Evolutionary conservation across 2,888 invertebrate genomes (phyloP), one percentile per base, ranked within the genome.

Genomic region (Macroteleia sp.): DNA sequence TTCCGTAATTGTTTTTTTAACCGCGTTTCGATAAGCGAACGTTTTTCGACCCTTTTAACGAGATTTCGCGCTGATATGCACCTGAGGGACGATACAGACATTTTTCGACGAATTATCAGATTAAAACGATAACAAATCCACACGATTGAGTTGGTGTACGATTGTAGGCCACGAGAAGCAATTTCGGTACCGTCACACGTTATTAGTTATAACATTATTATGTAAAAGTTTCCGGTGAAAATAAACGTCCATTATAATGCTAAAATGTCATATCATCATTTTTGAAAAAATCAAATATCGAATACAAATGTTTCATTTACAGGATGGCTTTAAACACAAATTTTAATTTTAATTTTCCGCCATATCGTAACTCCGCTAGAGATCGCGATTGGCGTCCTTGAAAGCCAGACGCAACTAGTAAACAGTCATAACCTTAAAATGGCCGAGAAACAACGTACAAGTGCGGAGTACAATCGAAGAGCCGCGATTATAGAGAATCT

Each of bases 141-240:
- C 0, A 44, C 44, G 44, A 70, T 48, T 34, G 42, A 59, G 32
- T 59, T 32, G 41, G n/a, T 16, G 52, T 48, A 52, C 36, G 32
- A 36, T 50, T 36, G 67, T 30, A 12, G 9, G 16, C 9, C 25
- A 3, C 44, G 25, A n/a, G n/a, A 32, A 46, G 12, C 46, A 10
- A 48, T 61, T 70, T 42, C 28, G 28, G 34, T 44, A 42, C 25
- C 44, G 20, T 34, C 36, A 25, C 19, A 39, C 10, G 32, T 42
- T 39, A 70, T 69, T 67, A 39, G 57, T 57, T 57, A 14, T 67
- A 56, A 57, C 57, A 32, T 48, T 30, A 67, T 50, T 69, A 69
- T 59, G 42, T 19, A 57, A 59, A 69, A 39, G 3, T 57, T 12
- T 34, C n/a, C 1, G 3, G 39, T 25, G 16, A 19, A 50, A 62